phyloP scores from a whole-genome alignment of 2,888 invertebrate species.

The Phorcus lineatus region DNA sequence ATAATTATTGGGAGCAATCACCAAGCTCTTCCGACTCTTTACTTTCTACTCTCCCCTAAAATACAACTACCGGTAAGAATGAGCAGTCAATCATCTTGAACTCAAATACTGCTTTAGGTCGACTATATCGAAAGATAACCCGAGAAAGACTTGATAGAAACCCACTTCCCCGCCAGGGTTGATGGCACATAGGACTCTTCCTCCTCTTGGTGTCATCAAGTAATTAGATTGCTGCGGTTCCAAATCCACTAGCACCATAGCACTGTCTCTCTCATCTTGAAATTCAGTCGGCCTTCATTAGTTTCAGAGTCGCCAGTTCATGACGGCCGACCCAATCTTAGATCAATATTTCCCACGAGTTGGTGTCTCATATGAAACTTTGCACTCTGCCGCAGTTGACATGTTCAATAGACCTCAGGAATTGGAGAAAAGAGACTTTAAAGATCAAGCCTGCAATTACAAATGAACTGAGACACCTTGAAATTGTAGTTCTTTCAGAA shows the following conservation, averaged over 20 bases:
- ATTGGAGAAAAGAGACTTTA: neutral
- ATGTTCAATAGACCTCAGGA: neutral
- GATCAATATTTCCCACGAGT: slow-evolving; percentile 5
- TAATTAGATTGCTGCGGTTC: neutral
- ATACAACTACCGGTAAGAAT: too few species aligned
- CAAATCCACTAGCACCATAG: neutral
- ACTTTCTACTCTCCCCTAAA: too few species aligned
- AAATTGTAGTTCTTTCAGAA: too few species aligned
- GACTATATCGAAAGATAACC: too few species aligned
- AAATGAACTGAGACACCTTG: too few species aligned
- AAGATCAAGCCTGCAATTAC: too few species aligned
- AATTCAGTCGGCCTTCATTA: slow-evolving; percentile 3
- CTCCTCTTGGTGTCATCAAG: neutral
- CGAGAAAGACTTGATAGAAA: too few species aligned
- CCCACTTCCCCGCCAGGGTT: neutral
- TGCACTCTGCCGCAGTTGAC: neutral
- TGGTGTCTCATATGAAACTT: neutral
- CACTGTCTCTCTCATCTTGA: neutral
- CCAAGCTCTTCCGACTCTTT: too few species aligned
- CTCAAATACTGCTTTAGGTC: too few species aligned
- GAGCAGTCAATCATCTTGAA: too few species aligned
- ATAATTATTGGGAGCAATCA: too few species aligned
- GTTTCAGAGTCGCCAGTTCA: neutral
- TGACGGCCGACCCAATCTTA: neutral
- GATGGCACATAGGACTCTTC: neutral